A percentile compares a stretch with the other conserved stretches of the same genome.
phyloP scores from a whole-genome alignment of 1,140 invertebrate genomes.

The Yoshiicerus persimilis region DNA sequence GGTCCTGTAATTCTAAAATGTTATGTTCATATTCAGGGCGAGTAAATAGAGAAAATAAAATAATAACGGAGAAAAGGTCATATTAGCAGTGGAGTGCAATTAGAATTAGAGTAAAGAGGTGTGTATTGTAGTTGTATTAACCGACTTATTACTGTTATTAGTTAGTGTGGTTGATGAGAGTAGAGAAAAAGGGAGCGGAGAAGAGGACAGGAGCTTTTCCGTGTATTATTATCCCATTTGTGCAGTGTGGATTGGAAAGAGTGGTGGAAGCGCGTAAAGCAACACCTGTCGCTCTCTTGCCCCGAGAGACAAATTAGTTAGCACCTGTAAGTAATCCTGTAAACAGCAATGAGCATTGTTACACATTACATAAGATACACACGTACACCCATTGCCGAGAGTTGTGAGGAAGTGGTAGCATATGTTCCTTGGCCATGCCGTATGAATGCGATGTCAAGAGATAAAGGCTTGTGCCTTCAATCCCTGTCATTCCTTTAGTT shows the following conservation, averaged over 20 bases:
- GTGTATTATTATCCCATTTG: background rate
- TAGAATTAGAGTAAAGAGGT: background rate
- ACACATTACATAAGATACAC: background rate
- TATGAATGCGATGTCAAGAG: background rate
- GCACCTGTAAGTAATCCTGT: constrained; percentile 26
- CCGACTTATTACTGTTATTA: background rate
- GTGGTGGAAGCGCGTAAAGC: background rate
- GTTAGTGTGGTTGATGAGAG: background rate
- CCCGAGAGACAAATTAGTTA: constrained; percentile 41
- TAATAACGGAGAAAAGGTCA: background rate
- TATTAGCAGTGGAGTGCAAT: background rate
- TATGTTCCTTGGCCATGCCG: too few relatives aligned
- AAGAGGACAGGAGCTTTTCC: background rate
- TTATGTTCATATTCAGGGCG: too few relatives aligned
- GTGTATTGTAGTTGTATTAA: background rate
- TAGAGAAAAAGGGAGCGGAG: background rate
- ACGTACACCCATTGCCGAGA: background rate
- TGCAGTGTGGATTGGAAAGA: background rate
- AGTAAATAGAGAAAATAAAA: background rate
- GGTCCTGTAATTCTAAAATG: background rate
- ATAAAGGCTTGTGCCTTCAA: background rate
- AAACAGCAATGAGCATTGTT: background rate
- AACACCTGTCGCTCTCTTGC: constrained; percentile 32
- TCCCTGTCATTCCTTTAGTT: background rate
- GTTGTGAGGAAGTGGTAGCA: background rate